phyloP scores from a whole-genome alignment of 37 sponge, comb jelly and placozoan genomes.

The Hormiphora californensis region DNA sequence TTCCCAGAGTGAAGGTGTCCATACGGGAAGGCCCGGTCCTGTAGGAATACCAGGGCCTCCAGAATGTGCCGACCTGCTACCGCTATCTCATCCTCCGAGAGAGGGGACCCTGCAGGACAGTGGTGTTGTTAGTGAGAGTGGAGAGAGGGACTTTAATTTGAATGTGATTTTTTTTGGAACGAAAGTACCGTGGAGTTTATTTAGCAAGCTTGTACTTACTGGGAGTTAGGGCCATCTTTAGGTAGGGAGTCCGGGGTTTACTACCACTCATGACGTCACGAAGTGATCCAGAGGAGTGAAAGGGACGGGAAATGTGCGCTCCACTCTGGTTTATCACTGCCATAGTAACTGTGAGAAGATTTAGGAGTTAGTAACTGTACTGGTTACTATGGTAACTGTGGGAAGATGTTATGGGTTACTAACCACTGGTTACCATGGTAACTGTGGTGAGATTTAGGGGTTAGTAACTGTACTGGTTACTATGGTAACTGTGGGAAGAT shows the following conservation, averaged over 20 bases:
- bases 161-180: too few relatives aligned
- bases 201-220: neutral
- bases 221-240: neutral
- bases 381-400: too few relatives aligned
- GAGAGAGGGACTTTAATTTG: too few relatives aligned
- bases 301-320: conserved; percentile 2
- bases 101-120: neutral
- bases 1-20: conserved; percentile 29
- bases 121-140: too few relatives aligned
- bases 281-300: neutral
- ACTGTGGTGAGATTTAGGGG: too few relatives aligned
- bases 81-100: conserved; percentile 5
- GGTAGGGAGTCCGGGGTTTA: neutral
- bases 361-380: too few relatives aligned
- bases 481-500: too few relatives aligned
- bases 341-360: conserved; percentile 23
- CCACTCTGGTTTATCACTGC: neutral
- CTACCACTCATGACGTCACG: neutral
- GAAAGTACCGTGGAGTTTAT: too few relatives aligned
- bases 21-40: conserved; percentile 9
- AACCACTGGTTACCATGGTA: too few relatives aligned
- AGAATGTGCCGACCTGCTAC: neutral
- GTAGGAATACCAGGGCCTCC: conserved; percentile 5
- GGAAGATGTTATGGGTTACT: too few relatives aligned
- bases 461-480: too few relatives aligned